phyloP scores from a whole-genome alignment of 2,113 vertebrate species.

The Phalacrocorax carbo region DNA sequence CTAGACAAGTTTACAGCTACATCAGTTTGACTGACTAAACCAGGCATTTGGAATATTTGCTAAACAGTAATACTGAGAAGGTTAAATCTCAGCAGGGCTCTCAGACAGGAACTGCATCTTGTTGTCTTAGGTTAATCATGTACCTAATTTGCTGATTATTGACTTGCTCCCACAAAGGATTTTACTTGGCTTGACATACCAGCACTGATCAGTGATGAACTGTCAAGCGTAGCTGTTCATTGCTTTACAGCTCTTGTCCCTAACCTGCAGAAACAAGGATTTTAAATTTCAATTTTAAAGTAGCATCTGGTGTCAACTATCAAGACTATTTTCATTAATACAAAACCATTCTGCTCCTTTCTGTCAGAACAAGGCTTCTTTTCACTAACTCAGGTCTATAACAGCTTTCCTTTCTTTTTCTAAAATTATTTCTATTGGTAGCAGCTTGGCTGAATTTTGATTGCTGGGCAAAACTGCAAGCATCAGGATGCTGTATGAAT shows the following conservation, averaged over 20 bases:
- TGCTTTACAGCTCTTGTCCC: constrained; percentile 60
- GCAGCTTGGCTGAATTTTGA: constrained; percentile 1
- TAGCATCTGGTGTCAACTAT: constrained; percentile 18
- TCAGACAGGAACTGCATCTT: constrained; percentile 69
- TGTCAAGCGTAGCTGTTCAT: constrained; percentile 67
- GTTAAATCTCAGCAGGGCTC: constrained; percentile 74
- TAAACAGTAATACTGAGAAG: constrained; percentile 71
- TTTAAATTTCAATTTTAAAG: constrained; percentile 63
- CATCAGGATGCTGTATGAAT: not conserved
- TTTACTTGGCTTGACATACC: constrained; percentile 73
- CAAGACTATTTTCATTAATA: constrained; percentile 35
- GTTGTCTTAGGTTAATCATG: constrained; percentile 79
- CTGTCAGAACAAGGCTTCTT: constrained; percentile 17
- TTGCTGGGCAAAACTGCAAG: not conserved
- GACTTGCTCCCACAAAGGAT: constrained; percentile 76
- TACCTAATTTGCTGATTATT: constrained; percentile 82
- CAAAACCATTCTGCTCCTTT: not conserved
- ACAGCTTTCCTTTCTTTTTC: not conserved
- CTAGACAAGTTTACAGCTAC: constrained; percentile 44
- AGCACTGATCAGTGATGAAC: constrained; percentile 70
- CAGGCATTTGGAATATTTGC: constrained; percentile 75
- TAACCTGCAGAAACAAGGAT: constrained; percentile 56
- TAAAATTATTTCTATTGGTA: not conserved
- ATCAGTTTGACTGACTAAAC: constrained; percentile 70
- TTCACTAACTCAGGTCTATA: not conserved